Evolutionary conservation across 2,113 vertebrate species (phyloP), one percentile per base, ranked within the genome.

Genomic region (Tyto alba): DNA sequence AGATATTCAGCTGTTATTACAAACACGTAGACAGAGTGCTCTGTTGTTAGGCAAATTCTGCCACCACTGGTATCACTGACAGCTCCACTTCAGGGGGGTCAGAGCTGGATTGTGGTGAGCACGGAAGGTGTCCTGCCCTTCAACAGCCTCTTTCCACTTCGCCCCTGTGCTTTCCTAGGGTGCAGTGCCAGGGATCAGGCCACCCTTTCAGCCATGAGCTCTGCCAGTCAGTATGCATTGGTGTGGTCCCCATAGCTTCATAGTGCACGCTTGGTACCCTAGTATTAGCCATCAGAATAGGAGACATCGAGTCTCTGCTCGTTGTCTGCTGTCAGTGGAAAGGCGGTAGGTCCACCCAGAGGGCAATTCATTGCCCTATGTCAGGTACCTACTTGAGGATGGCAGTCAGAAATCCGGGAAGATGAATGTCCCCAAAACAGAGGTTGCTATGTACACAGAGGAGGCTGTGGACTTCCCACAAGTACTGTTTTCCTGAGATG

Each of bases 191-290:
- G 62, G 69, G 41, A 27, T 68, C 32, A 18, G 41, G 30, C 30
- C 69, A 25, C 22, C 36, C 41, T 23, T 26, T 36, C 62, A 27
- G 41, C 77, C 29, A 0, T 8, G 2, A 30, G 19, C 90, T 63
- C 62, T 50, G 47, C 40, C 13, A 7, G 30, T 14, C 69, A 13
- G 23, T 19, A 6, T 14, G 11, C 27, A 3, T 22, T 15, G 7
- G 36, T 8, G 38, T 1, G 1, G 52, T 72, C 26, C 20, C 57
- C 1, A 0, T 13, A 26, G 23, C 47, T 73, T 16, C 2, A 0
- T 16, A 13, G 47, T 2, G 16, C 27, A 25, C 10, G 0, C 36
- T 7, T 38, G 66, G 36, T 45, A 27, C 38, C 60, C 27, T 12
- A 32, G 26, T 59, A 6, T 15, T 25, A 17, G n/a, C 29, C 9